phyloP scores from a whole-genome alignment of 1,140 invertebrate species.

The Melipona quadrifasciata region DNA sequence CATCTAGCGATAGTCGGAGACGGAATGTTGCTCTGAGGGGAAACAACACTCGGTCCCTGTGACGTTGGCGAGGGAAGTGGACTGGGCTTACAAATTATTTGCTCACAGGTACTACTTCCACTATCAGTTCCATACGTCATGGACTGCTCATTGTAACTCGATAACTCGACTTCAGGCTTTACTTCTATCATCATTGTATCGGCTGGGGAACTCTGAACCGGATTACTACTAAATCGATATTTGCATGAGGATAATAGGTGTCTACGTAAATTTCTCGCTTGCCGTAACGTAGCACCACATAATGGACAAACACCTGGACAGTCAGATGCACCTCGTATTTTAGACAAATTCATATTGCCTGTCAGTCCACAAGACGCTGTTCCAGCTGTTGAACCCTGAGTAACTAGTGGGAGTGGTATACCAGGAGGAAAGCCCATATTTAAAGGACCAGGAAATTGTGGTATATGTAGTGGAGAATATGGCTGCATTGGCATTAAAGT shows the following conservation, averaged over 20 bases:
- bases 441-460: conserved; percentile 74
- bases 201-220: conserved; percentile 64
- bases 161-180: conserved; percentile 75
- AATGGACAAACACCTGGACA: conserved; percentile 85
- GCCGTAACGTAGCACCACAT: conserved; percentile 83
- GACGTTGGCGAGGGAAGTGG: conserved; percentile 74
- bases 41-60: conserved; percentile 69
- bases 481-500: conserved; percentile 78
- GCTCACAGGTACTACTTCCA: conserved; percentile 75
- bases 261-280: conserved; percentile 83
- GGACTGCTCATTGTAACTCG: conserved; percentile 67
- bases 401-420: conserved; percentile 49
- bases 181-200: conserved; percentile 75
- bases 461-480: conserved; percentile 79
- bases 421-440: conserved; percentile 62
- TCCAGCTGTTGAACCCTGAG: conserved; percentile 39
- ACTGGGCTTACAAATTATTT: conserved; percentile 79
- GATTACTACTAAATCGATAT: conserved; percentile 74
- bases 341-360: conserved; percentile 57
- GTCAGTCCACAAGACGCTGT: conserved; percentile 40
- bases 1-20: conserved; percentile 79
- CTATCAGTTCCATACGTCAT: conserved; percentile 72
- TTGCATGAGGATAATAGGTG: conserved; percentile 82
- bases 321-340: conserved; percentile 84
- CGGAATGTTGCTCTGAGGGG: conserved; percentile 73